Evolutionary conservation across 1,140 invertebrate genomes (phyloP), one percentile per base, ranked within the genome.

Genomic region (Heliconius nattereri): DNA sequence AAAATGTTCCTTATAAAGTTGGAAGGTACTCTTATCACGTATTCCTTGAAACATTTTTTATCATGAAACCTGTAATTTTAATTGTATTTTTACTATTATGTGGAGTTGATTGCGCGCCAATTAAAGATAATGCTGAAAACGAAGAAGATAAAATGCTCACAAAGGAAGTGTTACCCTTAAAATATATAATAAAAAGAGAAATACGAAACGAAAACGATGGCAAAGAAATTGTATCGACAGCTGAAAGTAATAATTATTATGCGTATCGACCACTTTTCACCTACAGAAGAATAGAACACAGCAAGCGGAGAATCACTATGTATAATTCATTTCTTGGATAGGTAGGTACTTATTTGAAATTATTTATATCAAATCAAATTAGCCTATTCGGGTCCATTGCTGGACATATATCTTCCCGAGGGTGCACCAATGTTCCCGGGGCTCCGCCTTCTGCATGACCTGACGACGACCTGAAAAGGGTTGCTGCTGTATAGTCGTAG

Each of bases 321-420:
- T 93, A 87, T 70, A 93, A 93, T 75, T 87, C 92, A 29, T 93
- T 93, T 85, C 89, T 87, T 72, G 92, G 92, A 79, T 93, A 92
- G 78, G 32, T 81, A 78, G n/a, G 32, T 52, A 75, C 26, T 57
- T n/a, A 57, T 57, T 7, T 57, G 37, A 3, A 13, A 40, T 40
- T 40, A 40, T 40, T 40, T 40, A 40, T 40, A 40, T 32, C 3
- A 2, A 32, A 32, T 32, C 32, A 32, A 32, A 32, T 32, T 6
- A 32, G 32, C 32, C 32, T 32, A 32, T 32, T 32, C 32, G 32
- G 32, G 32, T 32, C 32, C 32, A 32, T 6, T 32, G 32, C 32
- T 32, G 32, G 32, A 32, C 32, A 6, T 32, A 35, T 7, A 1
- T 6, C 32, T 32, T 0, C 32, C 32, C 29, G 29, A 32, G 32